Evolutionary conservation across 2,797 vertebrate genomes (phyloP).

Genomic region (Acanthopagrus latus): DNA sequence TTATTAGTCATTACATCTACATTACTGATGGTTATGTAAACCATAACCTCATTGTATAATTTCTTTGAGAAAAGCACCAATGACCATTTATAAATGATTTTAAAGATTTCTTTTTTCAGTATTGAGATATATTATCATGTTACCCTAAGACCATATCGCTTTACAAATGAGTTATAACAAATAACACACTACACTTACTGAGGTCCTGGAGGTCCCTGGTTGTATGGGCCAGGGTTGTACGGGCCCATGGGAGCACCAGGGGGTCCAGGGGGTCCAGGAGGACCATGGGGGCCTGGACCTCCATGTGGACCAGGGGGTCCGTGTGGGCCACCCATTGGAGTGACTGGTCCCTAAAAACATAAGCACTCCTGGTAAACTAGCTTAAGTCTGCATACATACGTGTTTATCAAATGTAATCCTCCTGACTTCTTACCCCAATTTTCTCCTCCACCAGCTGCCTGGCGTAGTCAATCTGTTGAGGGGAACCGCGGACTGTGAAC

Average conservation of each 20-base stretch:
- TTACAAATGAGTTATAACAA: fast-evolving
- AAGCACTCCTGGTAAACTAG: background rate
- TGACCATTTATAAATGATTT: too few species aligned
- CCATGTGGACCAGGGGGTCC: conserved; percentile 96
- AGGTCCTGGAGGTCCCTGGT: conserved; percentile 96
- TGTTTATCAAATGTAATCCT: too few species aligned
- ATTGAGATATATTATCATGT: too few species aligned
- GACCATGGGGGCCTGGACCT: conserved; percentile 96
- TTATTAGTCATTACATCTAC: too few species aligned
- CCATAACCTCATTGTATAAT: too few species aligned
- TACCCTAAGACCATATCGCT: too few species aligned
- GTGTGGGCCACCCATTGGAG: conserved; percentile 95
- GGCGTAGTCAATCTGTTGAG: conserved; percentile 98
- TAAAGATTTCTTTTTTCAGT: too few species aligned
- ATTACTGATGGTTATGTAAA: too few species aligned
- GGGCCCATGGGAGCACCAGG: conserved; percentile 96
- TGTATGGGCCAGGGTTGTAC: conserved; percentile 97
- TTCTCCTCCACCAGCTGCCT: conserved; percentile 98
- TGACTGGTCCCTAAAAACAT: conserved; percentile 92
- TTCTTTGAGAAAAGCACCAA: too few species aligned
- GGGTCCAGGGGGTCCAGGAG: conserved; percentile 95
- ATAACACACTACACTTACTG: conserved; percentile 87
- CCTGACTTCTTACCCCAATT: conserved; percentile 90
- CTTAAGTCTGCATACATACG: fast-evolving
- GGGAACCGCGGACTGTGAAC: conserved; percentile 97